Percentiles rank a stretch among this genome's conserved stretches.
phyloP scores from a whole-genome alignment of 2,888 invertebrate species.

The Netelia inedita region DNA sequence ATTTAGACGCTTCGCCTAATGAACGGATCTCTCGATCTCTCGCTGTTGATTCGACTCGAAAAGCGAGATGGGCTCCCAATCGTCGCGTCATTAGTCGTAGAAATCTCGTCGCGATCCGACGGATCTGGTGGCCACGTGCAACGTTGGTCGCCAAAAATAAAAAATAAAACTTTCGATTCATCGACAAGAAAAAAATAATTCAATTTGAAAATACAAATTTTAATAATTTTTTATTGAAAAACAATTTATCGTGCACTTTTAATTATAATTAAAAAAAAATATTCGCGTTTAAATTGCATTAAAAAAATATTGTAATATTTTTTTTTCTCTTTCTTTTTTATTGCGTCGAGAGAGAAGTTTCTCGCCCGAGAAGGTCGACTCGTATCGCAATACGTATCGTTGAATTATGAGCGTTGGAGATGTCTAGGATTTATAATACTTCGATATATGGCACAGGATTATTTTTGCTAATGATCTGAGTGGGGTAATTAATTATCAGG shows the following conservation, averaged over 20 bases:
- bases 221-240: too few species aligned
- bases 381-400: slow-evolving; percentile 16
- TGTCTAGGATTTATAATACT: slow-evolving; percentile 27
- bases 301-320: too few species aligned
- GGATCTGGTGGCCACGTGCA: slow-evolving; percentile 4
- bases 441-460: neutral
- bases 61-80: slow-evolving; percentile 51
- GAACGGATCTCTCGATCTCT: slow-evolving; percentile 46
- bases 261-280: too few species aligned
- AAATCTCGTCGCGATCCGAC: slow-evolving; percentile 23
- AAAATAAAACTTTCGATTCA: neutral
- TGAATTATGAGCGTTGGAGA: slow-evolving; percentile 30
- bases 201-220: too few species aligned
- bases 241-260: too few species aligned
- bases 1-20: slow-evolving; percentile 52
- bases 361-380: slow-evolving; percentile 34
- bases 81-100: slow-evolving; percentile 52
- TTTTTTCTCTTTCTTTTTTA: too few species aligned
- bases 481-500: slow-evolving; percentile 54
- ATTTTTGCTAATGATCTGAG: slow-evolving; percentile 20
- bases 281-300: too few species aligned
- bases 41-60: slow-evolving; percentile 45
- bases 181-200: neutral
- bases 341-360: neutral
- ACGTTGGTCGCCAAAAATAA: slow-evolving; percentile 6